A percentile compares a stretch with the other conserved stretches of the same genome.
phyloP scores from a whole-genome alignment of 2,797 vertebrate genomes.

The Hypotaenidia philippensis region DNA sequence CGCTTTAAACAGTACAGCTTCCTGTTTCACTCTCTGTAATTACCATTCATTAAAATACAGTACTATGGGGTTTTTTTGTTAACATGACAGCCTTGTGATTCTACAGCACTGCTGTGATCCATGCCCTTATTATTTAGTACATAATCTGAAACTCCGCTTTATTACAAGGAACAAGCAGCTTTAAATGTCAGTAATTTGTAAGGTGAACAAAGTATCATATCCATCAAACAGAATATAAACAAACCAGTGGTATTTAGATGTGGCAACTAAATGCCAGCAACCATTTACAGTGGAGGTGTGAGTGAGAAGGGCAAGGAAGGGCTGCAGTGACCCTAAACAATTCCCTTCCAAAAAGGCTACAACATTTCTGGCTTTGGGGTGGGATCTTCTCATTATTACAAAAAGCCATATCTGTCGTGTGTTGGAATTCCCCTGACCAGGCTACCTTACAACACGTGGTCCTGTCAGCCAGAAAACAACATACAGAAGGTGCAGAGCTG shows the following conservation, averaged over 20 bases:
- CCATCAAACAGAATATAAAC: accelerated
- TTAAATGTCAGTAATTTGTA: constrained; percentile 6
- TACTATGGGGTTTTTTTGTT: not conserved
- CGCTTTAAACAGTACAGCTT: not conserved
- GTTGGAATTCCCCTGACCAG: not conserved
- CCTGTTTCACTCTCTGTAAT: not conserved
- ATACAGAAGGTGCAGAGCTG: not conserved
- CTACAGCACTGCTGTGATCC: not conserved
- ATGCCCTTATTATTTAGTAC: not conserved
- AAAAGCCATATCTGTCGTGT: accelerated
- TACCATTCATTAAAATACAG: not conserved
- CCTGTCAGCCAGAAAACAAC: not conserved
- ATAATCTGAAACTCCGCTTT: not conserved
- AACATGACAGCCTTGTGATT: not conserved
- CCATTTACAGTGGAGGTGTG: not conserved
- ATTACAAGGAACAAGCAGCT: not conserved
- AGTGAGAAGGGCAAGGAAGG: not conserved
- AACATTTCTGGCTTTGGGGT: not conserved
- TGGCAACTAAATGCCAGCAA: not conserved
- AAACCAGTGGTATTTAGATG: not conserved
- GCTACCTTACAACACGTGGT: not conserved
- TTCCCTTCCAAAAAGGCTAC: not conserved
- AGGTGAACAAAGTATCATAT: not conserved
- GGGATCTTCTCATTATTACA: not conserved
- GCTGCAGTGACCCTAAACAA: not conserved